Conservation (phyloP, 1,140 invertebrate genomes). For the Cydia pomonella region DNA sequence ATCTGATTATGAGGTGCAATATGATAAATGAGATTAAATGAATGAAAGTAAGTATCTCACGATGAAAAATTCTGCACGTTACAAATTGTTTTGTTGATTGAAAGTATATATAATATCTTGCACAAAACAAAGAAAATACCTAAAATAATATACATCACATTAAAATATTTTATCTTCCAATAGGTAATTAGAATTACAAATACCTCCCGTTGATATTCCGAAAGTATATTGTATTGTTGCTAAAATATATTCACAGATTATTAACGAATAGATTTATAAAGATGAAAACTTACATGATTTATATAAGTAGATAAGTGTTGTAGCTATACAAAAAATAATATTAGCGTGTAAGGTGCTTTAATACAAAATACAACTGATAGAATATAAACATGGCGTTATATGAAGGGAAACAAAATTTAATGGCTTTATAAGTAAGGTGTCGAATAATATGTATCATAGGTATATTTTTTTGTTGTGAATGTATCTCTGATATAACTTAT, state of each 20-base stretch:
- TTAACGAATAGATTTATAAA: conserved; percentile 30
- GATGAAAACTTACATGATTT: conserved; percentile 20
- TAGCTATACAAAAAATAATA: conserved; percentile 55
- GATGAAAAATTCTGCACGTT: conserved; percentile 42
- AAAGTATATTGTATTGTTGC: conserved; percentile 70
- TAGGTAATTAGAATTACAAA: conserved; percentile 43
- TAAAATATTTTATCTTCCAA: conserved; percentile 52
- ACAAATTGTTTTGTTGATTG: conserved; percentile 47
- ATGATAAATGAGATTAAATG: conserved; percentile 34
- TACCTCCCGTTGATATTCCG: conserved; percentile 75
- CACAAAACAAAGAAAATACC: neutral
- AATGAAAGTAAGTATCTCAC: conserved; percentile 24
- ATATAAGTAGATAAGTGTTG: conserved; percentile 35
- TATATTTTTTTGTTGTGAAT: neutral
- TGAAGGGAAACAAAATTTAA: neutral
- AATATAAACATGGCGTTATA: conserved; percentile 35
- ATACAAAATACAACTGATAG: conserved; percentile 69
- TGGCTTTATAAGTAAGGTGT: neutral
- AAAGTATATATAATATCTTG: conserved; percentile 34
- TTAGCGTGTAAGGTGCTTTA: conserved; percentile 71
- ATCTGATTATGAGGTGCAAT: conserved; percentile 73
- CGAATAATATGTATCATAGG: conserved; percentile 2
- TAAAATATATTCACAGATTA: conserved; percentile 61
- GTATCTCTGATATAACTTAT: neutral
- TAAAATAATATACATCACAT: conserved; percentile 51